Conservation (phyloP, 2,113 vertebrate genomes). For the Sclerurus mexicanus region DNA sequence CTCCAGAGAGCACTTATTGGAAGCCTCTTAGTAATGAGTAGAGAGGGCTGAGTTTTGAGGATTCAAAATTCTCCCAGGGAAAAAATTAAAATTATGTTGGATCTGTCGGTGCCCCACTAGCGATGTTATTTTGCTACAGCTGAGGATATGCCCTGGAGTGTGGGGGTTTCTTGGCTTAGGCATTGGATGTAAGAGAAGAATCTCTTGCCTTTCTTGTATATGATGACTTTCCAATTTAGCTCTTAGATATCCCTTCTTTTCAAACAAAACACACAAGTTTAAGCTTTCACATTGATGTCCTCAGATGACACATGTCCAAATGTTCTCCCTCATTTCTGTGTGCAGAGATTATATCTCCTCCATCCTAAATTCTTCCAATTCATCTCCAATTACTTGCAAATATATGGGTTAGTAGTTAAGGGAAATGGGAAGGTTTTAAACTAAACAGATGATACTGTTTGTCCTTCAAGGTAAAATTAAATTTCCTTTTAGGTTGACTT, state of each 20-base stretch:
- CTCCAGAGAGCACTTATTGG: background rate
- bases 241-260: background rate
- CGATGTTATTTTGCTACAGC: background rate
- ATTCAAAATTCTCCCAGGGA: background rate
- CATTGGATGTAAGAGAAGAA: background rate
- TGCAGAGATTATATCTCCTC: background rate
- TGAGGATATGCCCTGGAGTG: background rate
- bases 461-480: background rate
- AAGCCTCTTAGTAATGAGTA: background rate
- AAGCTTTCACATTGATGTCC: background rate
- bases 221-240: background rate
- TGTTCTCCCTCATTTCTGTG: background rate
- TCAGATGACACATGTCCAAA: background rate
- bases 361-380: background rate
- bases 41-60: background rate
- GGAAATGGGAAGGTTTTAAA: background rate
- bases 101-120: rapidly evolving
- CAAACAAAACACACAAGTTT: background rate
- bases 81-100: background rate
- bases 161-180: background rate
- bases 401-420: background rate
- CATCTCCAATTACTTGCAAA: background rate
- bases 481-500: background rate
- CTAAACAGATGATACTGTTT: background rate
- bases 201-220: background rate